Evolutionary conservation across 92 coral and sea anemone genomes (phyloP).

Genomic region (Palythoa heliodiscus): DNA sequence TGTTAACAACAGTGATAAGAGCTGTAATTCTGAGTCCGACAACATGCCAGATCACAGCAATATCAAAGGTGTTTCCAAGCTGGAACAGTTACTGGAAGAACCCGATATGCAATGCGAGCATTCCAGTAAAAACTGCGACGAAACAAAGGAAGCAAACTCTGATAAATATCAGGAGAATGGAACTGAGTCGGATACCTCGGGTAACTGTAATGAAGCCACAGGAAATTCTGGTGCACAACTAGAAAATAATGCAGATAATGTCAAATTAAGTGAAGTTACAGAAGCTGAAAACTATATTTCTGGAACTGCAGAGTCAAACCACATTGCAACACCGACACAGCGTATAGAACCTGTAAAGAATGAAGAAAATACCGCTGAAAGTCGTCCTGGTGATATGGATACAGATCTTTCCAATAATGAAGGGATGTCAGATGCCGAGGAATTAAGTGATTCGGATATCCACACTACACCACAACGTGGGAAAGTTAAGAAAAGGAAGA

Average conservation of each 20-base stretch:
- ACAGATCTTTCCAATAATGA: constrained; percentile 82
- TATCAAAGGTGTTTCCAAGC: constrained; percentile 65
- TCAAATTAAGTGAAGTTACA: not conserved
- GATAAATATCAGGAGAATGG: constrained; percentile 12
- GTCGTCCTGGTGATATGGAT: constrained; percentile 47
- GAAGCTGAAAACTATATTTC: constrained; percentile 22
- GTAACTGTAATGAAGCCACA: not conserved
- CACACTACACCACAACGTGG: constrained; percentile 54
- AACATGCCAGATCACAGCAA: constrained; percentile 89
- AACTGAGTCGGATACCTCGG: constrained; percentile 1
- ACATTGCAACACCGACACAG: not conserved
- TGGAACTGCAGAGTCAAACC: not conserved
- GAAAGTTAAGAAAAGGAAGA: constrained; percentile 75
- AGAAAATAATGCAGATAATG: constrained; percentile 5
- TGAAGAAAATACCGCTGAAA: constrained; percentile 13
- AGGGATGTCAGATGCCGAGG: constrained; percentile 92
- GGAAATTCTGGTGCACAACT: constrained; percentile 2
- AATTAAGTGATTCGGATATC: constrained; percentile 74
- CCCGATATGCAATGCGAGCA: constrained; percentile 96
- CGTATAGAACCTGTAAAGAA: not conserved
- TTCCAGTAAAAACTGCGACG: constrained; percentile 65
- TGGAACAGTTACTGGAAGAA: constrained; percentile 74
- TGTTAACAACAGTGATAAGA: constrained; percentile 26
- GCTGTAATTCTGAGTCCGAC: constrained; percentile 17
- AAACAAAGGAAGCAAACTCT: not conserved